Evolutionary conservation across 2,888 invertebrate species (phyloP).

Genomic region (Tubulanus polymorphus): DNA sequence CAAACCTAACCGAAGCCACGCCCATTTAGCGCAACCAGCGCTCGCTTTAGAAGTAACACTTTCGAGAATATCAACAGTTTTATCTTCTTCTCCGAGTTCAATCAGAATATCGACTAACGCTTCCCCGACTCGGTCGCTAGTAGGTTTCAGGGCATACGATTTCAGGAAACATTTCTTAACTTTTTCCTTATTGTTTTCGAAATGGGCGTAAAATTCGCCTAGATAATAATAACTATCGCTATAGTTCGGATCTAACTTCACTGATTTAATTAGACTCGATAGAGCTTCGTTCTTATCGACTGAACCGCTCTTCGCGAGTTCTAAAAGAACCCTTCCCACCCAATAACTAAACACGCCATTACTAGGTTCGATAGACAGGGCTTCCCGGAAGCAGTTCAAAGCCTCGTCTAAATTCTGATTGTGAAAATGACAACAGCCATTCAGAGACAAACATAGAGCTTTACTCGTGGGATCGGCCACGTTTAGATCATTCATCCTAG

Average conservation of each 20-base stretch:
- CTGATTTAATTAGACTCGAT: slow-evolving; percentile 50
- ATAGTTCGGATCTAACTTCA: slow-evolving; percentile 68
- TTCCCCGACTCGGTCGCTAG: slow-evolving; percentile 66
- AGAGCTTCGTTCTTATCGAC: too few relatives aligned
- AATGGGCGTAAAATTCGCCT: slow-evolving; percentile 54
- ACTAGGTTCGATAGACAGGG: too few relatives aligned
- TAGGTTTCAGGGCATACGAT: slow-evolving; percentile 69
- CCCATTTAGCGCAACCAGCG: slow-evolving; percentile 64
- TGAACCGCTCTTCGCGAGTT: too few relatives aligned
- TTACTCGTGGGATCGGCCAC: too few relatives aligned
- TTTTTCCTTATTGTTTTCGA: slow-evolving; percentile 52
- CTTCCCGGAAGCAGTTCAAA: too few relatives aligned
- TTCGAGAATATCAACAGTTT: slow-evolving; percentile 59
- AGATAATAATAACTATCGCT: slow-evolving; percentile 71
- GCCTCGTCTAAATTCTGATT: too few relatives aligned
- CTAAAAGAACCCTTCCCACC: too few relatives aligned
- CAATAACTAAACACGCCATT: too few relatives aligned
- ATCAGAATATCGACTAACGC: slow-evolving; percentile 74
- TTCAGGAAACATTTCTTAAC: slow-evolving; percentile 82
- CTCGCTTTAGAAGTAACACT: slow-evolving; percentile 53
- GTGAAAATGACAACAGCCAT: too few relatives aligned
- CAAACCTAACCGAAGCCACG: slow-evolving; percentile 78
- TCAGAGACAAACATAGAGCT: too few relatives aligned
- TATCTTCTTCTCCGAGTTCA: slow-evolving; percentile 62
- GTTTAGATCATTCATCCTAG: too few relatives aligned